Evolutionary conservation across 23 tunicate species (phyloP).

Genomic region (Ascidia mentula): DNA sequence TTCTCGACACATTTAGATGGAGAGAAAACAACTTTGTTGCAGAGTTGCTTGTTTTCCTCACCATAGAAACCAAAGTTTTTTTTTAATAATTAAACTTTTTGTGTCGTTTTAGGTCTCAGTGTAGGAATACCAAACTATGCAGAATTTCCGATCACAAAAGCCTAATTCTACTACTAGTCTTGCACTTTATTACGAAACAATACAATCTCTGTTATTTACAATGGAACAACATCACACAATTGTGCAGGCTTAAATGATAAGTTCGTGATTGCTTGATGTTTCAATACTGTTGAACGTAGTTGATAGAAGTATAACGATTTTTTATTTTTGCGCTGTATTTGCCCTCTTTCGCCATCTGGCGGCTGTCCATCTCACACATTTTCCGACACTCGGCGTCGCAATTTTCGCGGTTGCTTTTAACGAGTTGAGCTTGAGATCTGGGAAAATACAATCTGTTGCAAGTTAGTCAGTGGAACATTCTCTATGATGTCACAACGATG

Average conservation of each 20-base stretch:
- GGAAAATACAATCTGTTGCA: not conserved
- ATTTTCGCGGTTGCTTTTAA: not conserved
- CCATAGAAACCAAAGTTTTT: too few relatives aligned
- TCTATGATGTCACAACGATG: too few relatives aligned
- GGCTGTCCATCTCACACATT: conserved; percentile 1
- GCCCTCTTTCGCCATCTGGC: conserved; percentile 24
- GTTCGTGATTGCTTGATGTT: not conserved
- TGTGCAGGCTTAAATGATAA: not conserved
- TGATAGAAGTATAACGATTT: conserved; percentile 67
- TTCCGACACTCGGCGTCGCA: not conserved
- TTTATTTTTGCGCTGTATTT: conserved; percentile 65
- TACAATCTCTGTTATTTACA: not conserved
- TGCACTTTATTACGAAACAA: conserved; percentile 1
- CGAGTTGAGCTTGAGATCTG: conserved; percentile 32
- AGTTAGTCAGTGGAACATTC: not conserved
- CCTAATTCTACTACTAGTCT: too few relatives aligned
- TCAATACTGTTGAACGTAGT: conserved; percentile 81
- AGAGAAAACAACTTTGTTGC: too few relatives aligned
- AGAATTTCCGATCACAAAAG: too few relatives aligned
- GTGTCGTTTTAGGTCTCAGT: too few relatives aligned
- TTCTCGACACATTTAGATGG: too few relatives aligned
- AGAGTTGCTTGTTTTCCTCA: too few relatives aligned
- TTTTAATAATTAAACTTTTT: too few relatives aligned
- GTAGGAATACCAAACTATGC: too few relatives aligned
- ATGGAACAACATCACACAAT: not conserved